These are phyloP conservation scores for Axea sp. DNA, from an alignment of 2,888 invertebrate species.

Conservation along the genomic window DNA sequence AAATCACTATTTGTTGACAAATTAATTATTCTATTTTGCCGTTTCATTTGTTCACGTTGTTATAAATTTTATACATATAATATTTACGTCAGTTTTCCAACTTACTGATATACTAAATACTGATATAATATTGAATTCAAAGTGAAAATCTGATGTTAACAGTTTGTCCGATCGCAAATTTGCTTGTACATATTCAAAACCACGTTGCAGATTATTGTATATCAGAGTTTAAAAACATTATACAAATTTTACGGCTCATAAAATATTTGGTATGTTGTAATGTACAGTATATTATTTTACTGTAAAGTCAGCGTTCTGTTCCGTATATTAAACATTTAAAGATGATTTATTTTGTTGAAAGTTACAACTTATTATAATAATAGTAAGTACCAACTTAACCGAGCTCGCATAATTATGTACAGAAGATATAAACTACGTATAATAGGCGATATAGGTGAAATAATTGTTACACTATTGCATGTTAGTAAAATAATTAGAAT, in stretches of 20 bases:
- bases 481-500: too few relatives aligned
- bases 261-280: too few relatives aligned
- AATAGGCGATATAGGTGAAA: constrained; percentile 72
- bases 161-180: constrained; percentile 7
- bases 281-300: too few relatives aligned
- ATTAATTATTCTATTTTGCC: constrained; percentile 11
- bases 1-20: constrained; percentile 4
- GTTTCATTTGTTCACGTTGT: constrained; percentile 21
- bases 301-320: too few relatives aligned
- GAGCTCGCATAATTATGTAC: constrained; percentile 52
- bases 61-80: constrained; percentile 32
- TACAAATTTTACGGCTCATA: too few relatives aligned
- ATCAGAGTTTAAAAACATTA: too few relatives aligned
- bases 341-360: constrained; percentile 23
- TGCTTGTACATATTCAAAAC: constrained; percentile 34
- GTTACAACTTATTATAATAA: constrained; percentile 24
- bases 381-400: constrained; percentile 61
- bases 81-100: constrained; percentile 3
- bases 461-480: constrained; percentile 65
- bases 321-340: too few relatives aligned
- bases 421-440: constrained; percentile 69
- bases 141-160: background rate
- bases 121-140: constrained; percentile 22
- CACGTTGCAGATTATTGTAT: too few relatives aligned
- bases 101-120: background rate